phyloP scores from a whole-genome alignment of 2,113 vertebrate genomes.

The Chaetura pelagica region DNA sequence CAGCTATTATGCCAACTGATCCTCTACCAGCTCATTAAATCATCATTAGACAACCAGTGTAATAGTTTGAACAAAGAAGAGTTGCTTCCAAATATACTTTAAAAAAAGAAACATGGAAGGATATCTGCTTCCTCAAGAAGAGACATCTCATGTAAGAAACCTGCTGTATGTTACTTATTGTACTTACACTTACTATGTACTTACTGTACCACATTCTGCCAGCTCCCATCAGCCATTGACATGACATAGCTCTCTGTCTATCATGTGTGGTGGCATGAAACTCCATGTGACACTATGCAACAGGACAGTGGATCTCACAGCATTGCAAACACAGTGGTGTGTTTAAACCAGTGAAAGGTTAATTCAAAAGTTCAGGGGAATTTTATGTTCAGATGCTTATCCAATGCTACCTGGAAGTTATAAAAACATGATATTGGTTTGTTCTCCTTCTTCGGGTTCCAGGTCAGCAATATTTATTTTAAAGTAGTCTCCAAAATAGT shows the following conservation, averaged over 20 bases:
- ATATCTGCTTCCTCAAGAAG: background rate
- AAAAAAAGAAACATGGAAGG: background rate
- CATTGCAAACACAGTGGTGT: background rate
- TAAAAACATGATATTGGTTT: background rate
- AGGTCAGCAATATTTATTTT: background rate
- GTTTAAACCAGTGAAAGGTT: background rate
- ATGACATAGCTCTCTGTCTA: background rate
- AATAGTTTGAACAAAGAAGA: background rate
- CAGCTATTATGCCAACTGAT: background rate
- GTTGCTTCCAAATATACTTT: background rate
- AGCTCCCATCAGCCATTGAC: conserved; percentile 16
- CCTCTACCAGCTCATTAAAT: background rate
- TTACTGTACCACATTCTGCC: background rate
- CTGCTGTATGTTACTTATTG: background rate
- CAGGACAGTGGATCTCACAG: background rate
- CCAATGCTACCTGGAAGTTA: background rate
- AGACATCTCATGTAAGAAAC: background rate
- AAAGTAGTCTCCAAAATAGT: background rate
- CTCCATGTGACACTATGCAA: background rate
- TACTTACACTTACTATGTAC: no score
- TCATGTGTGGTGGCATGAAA: background rate
- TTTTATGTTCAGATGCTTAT: background rate
- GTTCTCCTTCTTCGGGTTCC: background rate
- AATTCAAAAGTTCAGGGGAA: background rate
- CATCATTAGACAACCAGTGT: background rate